These are phyloP conservation scores for Manis pentadactyla DNA, from an alignment of 2,797 vertebrate genomes.

Conservation along the genomic window DNA sequence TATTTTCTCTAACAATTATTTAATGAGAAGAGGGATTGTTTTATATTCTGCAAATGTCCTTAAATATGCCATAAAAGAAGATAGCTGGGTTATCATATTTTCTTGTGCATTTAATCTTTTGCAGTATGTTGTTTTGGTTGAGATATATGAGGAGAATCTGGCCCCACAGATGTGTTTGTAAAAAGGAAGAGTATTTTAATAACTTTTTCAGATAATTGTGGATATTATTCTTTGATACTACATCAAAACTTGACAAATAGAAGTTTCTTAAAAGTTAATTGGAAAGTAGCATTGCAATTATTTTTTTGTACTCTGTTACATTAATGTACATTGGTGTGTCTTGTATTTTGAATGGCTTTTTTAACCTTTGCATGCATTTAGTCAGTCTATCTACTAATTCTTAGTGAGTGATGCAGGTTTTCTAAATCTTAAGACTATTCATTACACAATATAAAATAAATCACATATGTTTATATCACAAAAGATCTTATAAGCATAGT, in stretches of 20 bases:
- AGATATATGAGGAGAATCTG: conserved; percentile 4
- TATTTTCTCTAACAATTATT: conserved; percentile 25
- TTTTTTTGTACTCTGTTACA: not conserved
- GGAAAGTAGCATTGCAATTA: not conserved
- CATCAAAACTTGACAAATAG: not conserved
- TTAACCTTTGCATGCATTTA: not conserved
- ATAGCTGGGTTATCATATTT: not conserved
- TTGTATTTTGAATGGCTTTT: conserved; percentile 16
- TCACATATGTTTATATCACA: not conserved
- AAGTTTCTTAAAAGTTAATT: conserved; percentile 28
- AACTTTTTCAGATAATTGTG: not conserved
- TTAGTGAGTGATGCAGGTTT: not conserved
- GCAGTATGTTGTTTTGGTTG: not conserved
- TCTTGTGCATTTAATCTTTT: conserved; percentile 15
- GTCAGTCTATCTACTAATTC: not conserved
- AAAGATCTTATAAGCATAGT: not conserved
- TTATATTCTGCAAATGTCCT: conserved; percentile 16
- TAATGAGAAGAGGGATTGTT: not conserved
- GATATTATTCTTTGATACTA: not conserved
- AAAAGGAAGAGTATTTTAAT: conserved; percentile 13
- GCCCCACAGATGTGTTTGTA: not conserved
- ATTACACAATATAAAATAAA: not conserved
- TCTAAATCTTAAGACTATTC: not conserved
- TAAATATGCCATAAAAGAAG: not conserved
- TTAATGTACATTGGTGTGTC: not conserved